Base-by-base conservation (phyloP, 1,140 invertebrate species). In the Carcinoscorpius rotundicauda region DNA sequence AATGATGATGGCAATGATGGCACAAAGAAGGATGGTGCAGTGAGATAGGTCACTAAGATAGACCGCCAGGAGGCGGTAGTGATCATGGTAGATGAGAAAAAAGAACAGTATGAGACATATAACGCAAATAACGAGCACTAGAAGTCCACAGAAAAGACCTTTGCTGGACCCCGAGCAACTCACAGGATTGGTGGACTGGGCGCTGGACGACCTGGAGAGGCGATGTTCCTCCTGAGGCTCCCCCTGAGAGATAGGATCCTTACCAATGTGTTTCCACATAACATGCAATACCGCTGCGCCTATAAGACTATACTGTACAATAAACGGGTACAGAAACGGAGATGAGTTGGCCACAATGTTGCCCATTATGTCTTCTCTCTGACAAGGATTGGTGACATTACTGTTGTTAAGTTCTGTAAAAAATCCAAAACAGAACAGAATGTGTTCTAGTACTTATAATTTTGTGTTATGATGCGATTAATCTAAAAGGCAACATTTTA, bases 221-320 rank as follows among this genome's bases (percentile, higher is more conserved):
- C 64, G 57, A 58, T 64, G 60, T 52, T 63, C 62, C 5, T 29
- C 48, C 6, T 61, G 49, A 49, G 52, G 9, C 11, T 61, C 29
- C 29, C 50, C 59, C 51, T 64, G 66, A 49, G 64, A 68, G 0
- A 68, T 59, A 5, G 67, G 67, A 57, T 68, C 64, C 48, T 70
- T 71, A n/a, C 71, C 71, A 56, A 96, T 94, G 77, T 93, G 91
- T 73, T 89, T 89, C 93, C 93, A 98, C 86, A 98, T 97, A 58
- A 97, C 91, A 76, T 96, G 98, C 72, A 98, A 87, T 61, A 94
- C 93, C 3, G 68, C 68, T 49, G 95, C 94, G 29, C 92, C 93
- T 74, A 98, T 97, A 58, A 98, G 79, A 66, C 92, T 94, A 77
- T 97, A 98, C 76, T 98, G 93, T 72, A 98, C 93, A 70, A 97